phyloP scores from a whole-genome alignment of 2,113 vertebrate species.

The Tachysurus vachellii region DNA sequence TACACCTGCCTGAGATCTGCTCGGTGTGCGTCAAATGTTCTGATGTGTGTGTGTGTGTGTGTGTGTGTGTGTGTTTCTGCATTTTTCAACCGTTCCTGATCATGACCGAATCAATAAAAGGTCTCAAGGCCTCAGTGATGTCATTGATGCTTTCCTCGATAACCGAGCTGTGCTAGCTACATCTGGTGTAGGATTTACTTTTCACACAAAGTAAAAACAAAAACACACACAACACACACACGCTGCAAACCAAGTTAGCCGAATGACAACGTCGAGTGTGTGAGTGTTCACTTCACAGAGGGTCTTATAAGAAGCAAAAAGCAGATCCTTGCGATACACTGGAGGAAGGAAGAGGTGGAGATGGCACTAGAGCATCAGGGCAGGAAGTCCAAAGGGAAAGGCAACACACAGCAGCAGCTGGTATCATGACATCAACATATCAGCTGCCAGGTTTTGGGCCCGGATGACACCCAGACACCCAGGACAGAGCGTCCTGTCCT shows the following conservation, averaged over 20 bases:
- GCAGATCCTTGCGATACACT: neutral
- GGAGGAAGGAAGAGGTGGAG: slow-evolving; percentile 10
- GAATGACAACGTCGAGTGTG: slow-evolving; percentile 14
- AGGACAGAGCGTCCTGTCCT: slow-evolving; percentile 21
- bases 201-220: slow-evolving; percentile 26
- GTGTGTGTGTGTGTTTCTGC: no score
- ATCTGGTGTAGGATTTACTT: slow-evolving; percentile 23
- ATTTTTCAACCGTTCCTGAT: neutral
- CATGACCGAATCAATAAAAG: neutral
- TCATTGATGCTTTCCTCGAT: slow-evolving; percentile 5
- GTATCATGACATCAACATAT: slow-evolving; percentile 35
- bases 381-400: slow-evolving; percentile 35
- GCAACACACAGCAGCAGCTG: slow-evolving; percentile 45
- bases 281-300: slow-evolving; percentile 29
- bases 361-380: slow-evolving; percentile 25
- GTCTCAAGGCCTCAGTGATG: neutral
- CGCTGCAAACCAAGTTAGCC: neutral
- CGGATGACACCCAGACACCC: slow-evolving; percentile 1
- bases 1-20: neutral
- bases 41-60: neutral
- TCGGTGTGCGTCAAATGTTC: neutral
- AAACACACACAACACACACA: slow-evolving; percentile 6
- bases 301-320: neutral
- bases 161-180: neutral
- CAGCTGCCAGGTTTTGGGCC: slow-evolving; percentile 5